Base-by-base conservation (phyloP, 2,888 invertebrate genomes). In the Synanthedon tipuliformis region DNA sequence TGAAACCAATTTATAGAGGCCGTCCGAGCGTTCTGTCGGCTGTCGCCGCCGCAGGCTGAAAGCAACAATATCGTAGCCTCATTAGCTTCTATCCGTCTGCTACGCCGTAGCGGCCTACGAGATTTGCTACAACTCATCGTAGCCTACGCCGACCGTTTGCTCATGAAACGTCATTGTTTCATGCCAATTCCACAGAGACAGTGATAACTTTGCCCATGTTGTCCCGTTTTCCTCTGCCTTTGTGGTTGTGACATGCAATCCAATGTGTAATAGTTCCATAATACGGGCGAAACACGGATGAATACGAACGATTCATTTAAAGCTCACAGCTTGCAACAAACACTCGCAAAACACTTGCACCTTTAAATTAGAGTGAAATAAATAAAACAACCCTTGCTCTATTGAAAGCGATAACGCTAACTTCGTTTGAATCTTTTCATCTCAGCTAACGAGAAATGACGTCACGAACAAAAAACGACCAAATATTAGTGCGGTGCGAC, bases 1-100 rank as follows among this genome's bases (percentile, higher is more conserved):
- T 87, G 85, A 78, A 84, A 84, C 77, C 85, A 87, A 86, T 86
- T 86, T 86, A 84, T 85, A 82, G 81, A 79, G 84, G 78, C 75
- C 70, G 74, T 56, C 59, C 57, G 61, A 61, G 61, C 62, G 57
- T 10, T 34, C 34, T 34, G 34, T 34, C 52, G 52, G 60, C 59
- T 49, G 54, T 67, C 66, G 68, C 68, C 71, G 71, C 66, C 65
- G 71, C 66, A 34, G 71, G 64, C 64, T 63, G 71, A 34, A 69
- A 70, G 71, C 73, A 66, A 78, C 81, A 79, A 81, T 81, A 80
- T 81, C 78, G 75, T 68, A 70, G 66, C 75, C 81, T 83, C 86
- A 85, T 85, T 85, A 84, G 78, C 34, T 34, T 34, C 34, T 71
- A 73, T 70, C 70, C 65, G 69, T 68, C 66, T 66, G 69, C 73